A percentile compares a stretch with the other conserved stretches of the same genome.
Conservation (phyloP, 2,113 vertebrate genomes). For the Podarcis raffonei region DNA sequence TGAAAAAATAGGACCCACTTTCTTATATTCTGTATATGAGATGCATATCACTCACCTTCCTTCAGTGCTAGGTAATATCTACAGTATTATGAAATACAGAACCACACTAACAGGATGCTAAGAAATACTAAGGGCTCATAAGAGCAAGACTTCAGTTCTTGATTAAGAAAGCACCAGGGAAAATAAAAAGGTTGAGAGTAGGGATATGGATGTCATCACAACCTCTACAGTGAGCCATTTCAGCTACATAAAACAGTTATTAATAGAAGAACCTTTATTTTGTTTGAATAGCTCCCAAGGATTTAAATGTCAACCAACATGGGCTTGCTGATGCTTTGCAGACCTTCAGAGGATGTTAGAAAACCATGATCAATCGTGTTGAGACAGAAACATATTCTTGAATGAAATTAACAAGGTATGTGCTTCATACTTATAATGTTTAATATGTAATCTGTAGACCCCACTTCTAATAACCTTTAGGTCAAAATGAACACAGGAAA, state of each 20-base stretch:
- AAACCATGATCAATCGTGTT: background rate
- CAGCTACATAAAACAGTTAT: background rate
- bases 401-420: background rate
- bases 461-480: background rate
- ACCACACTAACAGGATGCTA: background rate
- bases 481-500: background rate
- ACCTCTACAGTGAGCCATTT: background rate
- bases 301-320: background rate
- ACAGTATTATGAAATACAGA: background rate
- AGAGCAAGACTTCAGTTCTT: background rate
- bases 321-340: background rate
- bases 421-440: too few relatives aligned
- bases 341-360: background rate
- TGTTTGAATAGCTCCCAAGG: background rate
- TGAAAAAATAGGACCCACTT: background rate
- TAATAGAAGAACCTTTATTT: slow-evolving; percentile 2
- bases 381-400: background rate
- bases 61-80: background rate
- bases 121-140: background rate
- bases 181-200: background rate
- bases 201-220: background rate
- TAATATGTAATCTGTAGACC: too few relatives aligned
- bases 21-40: background rate
- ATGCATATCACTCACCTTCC: background rate
- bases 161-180: background rate